phyloP scores from a whole-genome alignment of 1,140 invertebrate genomes.

The Trissolcus basalis region DNA sequence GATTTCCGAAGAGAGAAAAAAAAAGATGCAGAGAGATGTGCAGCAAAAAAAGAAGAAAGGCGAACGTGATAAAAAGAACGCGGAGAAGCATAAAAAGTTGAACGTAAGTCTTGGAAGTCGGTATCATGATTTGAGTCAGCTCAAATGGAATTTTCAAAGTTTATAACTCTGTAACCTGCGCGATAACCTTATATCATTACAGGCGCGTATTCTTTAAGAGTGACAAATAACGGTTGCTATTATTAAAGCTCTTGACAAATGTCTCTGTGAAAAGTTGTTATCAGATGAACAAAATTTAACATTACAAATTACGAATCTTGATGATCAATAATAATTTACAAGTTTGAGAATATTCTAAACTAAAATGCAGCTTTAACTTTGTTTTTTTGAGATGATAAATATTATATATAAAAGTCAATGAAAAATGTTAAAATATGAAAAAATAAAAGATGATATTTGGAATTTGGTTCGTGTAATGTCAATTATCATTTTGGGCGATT shows the following conservation, averaged over 20 bases:
- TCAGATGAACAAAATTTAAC: neutral
- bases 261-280: conserved; percentile 19
- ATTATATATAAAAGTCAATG: conserved; percentile 1
- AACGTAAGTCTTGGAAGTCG: conserved; percentile 18
- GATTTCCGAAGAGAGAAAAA: neutral
- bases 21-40: neutral
- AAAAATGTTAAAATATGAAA: neutral
- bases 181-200: conserved; percentile 52
- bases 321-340: too few relatives aligned
- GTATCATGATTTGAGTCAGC: conserved; percentile 46
- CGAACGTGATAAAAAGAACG: conserved; percentile 24
- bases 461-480: conserved; percentile 23
- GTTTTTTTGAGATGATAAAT: too few relatives aligned
- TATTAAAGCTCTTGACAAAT: conserved; percentile 33
- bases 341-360: too few relatives aligned
- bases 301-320: neutral
- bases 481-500: conserved; percentile 32
- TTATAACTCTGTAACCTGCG: conserved; percentile 53
- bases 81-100: conserved; percentile 22
- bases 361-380: too few relatives aligned
- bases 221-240: conserved; percentile 33
- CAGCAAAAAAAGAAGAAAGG: conserved; percentile 6
- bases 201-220: conserved; percentile 36
- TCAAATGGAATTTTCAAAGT: conserved; percentile 51
- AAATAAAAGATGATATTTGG: conserved; percentile 2